phyloP scores from a whole-genome alignment of 1,140 invertebrate species.

The Calephelis virginiensis region DNA sequence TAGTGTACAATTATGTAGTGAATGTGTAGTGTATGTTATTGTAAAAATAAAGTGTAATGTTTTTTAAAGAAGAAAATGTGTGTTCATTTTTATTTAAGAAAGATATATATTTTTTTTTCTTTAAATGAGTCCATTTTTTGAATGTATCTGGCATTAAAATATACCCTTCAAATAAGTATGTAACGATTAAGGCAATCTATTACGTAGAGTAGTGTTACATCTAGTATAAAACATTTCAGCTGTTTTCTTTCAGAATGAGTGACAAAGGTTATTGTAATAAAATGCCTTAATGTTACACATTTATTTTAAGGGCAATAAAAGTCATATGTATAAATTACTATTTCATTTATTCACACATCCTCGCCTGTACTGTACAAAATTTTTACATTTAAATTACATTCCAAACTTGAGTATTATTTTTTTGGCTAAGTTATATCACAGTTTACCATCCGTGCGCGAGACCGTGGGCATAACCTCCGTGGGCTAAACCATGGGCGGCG shows the following conservation, averaged over 20 bases:
- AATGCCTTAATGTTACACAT: constrained; percentile 3
- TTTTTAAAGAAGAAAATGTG: too few relatives aligned
- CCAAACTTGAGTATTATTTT: constrained; percentile 72
- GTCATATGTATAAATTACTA: constrained; percentile 48
- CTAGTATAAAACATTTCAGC: too few relatives aligned
- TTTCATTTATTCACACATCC: constrained; percentile 76
- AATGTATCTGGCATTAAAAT: too few relatives aligned
- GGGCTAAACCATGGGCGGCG: constrained; percentile 45
- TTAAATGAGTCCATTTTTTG: too few relatives aligned
- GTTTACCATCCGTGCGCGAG: constrained; percentile 68
- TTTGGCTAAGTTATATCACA: constrained; percentile 69
- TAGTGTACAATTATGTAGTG: too few relatives aligned
- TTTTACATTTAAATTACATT: constrained; percentile 71
- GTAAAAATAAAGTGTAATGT: too few relatives aligned
- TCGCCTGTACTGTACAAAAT: constrained; percentile 64
- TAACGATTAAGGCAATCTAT: too few relatives aligned
- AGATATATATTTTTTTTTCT: too few relatives aligned
- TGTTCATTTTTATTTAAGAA: too few relatives aligned
- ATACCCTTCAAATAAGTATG: too few relatives aligned
- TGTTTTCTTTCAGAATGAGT: neutral
- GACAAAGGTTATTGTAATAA: constrained; percentile 7
- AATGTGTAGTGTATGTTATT: too few relatives aligned
- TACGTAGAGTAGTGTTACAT: too few relatives aligned
- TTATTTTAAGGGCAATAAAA: constrained; percentile 4
- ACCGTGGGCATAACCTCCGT: constrained; percentile 43